A percentile compares a stretch with the other conserved stretches of the same genome.
Conservation (phyloP, 2,113 vertebrate species). For the Podiceps cristatus region DNA sequence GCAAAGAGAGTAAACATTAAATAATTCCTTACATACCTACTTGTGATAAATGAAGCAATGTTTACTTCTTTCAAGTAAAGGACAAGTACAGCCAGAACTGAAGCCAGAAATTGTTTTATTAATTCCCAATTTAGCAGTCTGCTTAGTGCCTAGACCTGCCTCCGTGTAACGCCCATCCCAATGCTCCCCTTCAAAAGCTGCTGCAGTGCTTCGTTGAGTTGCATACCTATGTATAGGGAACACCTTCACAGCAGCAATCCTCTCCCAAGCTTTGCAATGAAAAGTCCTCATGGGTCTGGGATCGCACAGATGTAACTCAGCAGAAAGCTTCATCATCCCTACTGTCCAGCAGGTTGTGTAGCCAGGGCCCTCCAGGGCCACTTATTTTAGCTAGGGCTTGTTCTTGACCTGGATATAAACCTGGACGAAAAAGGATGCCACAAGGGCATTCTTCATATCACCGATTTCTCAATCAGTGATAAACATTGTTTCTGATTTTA, state of each 20-base stretch:
- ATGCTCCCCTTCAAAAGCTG: neutral
- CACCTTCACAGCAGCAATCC: neutral
- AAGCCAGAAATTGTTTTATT: neutral
- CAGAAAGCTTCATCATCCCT: neutral
- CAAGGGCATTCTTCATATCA: neutral
- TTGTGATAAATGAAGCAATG: neutral
- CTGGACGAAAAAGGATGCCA: neutral
- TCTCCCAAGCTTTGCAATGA: neutral
- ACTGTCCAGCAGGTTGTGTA: neutral
- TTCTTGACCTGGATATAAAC: neutral
- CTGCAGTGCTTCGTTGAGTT: neutral
- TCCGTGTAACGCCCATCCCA: neutral
- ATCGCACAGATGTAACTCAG: neutral
- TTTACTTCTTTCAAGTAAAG: neutral
- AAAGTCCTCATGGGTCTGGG: neutral
- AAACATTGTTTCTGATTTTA: neutral
- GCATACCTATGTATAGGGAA: fast-evolving
- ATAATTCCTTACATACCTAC: neutral
- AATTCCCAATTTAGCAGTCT: neutral
- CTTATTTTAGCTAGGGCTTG: neutral
- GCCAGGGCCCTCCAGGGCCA: neutral
- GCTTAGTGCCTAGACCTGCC: neutral
- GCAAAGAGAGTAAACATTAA: neutral
- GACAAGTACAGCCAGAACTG: neutral
- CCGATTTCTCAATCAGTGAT: neutral